Evolutionary conservation across 2,797 vertebrate genomes (phyloP), one percentile per base, ranked within the genome.

Genomic region (Menidia menidia): DNA sequence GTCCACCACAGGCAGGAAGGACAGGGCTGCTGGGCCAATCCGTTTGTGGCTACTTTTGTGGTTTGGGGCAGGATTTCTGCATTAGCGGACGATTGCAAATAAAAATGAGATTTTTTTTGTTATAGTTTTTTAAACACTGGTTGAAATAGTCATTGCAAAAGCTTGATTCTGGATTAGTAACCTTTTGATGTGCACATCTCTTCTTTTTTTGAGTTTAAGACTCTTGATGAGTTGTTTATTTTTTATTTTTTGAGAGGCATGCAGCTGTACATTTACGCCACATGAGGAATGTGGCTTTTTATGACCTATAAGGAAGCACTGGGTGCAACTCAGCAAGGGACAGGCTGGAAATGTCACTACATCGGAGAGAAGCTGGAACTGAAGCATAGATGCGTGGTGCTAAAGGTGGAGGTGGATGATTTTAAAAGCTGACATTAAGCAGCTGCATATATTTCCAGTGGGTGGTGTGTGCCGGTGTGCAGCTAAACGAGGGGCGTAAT

Each of bases 11-110:
- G 71, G 51, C 61, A 62, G 55, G 61, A 64, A 42, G 56, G 33
- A 47, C 14, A 18, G 11, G 69, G 16, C 48, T 59, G 54, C 45
- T 33, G 66, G 50, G 35, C 69, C 74, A 82, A 64, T 84, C 85
- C 56, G 48, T 51, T 44, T 48, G 64, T 44, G 44, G 51, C 14
- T 53, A 25, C 41, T 56, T 5, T 32, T 62, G 59, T 60, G 63
- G 70, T 66, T 50, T 62, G 53, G 31, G 30, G 61, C 63, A 1
- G 70, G 68, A 19, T 83, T 42, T 6, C 11, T 54, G 65, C 67
- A 76, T 82, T 77, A 72, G 78, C 73, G 54, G 53, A 57, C 63
- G 51, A 68, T 77, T 68, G 62, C 66, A 43, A 54, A 65, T 45
- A 81, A 61, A 69, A 64, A 63, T 75, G 9, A 68, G 13, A 53